Conservation (phyloP, 2,888 invertebrate genomes). For the Vesta saturnalis region DNA sequence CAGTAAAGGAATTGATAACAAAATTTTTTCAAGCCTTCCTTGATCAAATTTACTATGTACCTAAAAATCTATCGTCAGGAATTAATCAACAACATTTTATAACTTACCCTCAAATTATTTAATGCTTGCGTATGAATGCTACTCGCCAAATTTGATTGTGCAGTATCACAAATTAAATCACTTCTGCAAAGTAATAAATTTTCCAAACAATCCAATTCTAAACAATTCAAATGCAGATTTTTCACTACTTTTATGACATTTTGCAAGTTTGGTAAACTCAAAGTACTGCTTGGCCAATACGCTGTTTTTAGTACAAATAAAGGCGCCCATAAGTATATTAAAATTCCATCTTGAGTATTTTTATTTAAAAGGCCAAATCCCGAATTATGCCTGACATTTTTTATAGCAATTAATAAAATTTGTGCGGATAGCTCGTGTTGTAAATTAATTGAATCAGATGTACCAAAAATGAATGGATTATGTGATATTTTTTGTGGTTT, state of each 20-base stretch:
- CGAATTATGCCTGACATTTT: slow-evolving; percentile 66
- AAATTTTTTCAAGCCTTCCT: slow-evolving; percentile 49
- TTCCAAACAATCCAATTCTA: slow-evolving; percentile 54
- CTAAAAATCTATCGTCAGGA: slow-evolving; percentile 27
- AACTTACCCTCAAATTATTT: slow-evolving; percentile 41
- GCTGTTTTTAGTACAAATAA: slow-evolving; percentile 68
- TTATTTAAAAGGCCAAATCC: slow-evolving; percentile 64
- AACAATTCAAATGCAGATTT: slow-evolving; percentile 48
- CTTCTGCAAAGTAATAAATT: slow-evolving; percentile 55
- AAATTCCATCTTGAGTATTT: slow-evolving; percentile 66
- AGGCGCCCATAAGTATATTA: slow-evolving; percentile 69
- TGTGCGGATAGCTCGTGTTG: slow-evolving; percentile 69
- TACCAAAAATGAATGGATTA: neutral
- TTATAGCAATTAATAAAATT: slow-evolving; percentile 68
- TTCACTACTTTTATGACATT: slow-evolving; percentile 46
- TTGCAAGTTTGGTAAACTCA: slow-evolving; percentile 53
- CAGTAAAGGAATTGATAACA: slow-evolving; percentile 53
- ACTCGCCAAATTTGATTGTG: slow-evolving; percentile 45
- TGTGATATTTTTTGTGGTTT: neutral
- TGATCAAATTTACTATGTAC: slow-evolving; percentile 45
- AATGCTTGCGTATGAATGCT: slow-evolving; percentile 41
- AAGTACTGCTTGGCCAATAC: slow-evolving; percentile 66
- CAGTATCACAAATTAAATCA: slow-evolving; percentile 53
- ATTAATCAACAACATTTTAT: neutral
- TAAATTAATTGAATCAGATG: slow-evolving; percentile 41